Base-by-base conservation (phyloP, 2,113 vertebrate species). In the Ciconia maguari region DNA sequence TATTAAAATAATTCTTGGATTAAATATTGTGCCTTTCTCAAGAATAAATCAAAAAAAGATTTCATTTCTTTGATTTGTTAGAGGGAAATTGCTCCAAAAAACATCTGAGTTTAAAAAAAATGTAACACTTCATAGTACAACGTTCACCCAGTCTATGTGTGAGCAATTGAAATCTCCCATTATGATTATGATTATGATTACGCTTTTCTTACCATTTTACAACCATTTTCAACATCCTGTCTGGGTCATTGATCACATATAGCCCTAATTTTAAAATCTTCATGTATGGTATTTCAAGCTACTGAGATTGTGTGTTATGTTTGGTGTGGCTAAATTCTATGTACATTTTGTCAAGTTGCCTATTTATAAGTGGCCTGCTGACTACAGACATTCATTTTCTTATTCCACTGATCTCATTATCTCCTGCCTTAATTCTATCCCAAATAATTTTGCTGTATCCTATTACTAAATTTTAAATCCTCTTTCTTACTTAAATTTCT, bases 81-180 rank as follows among this genome's bases (percentile, higher is more conserved):
- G 38, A 83, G 13, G 14, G 0, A 80, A 76, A 64, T 58, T 41
- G 7, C 5, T 71, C 10, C 27, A 58, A 86, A 91, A 89, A 25
- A 1, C 20, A 22, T 64, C 71, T 54, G 8, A 62, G 2, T 32
- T 82, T 9, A 16, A 91, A 77, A 77, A 49, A 58, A 75, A 38
- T 5, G 1, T 24, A 42, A 17, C 0, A 0, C 4, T 13, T 69
- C 11, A 36, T 10, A 83, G 5, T 5, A 79, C 9, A 84, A 20
- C 1, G 0, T 81, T 92, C 9, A 51, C 14, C 13, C 9, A 42
- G 4, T 26, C 16, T 44, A 52, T 49, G 14, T 71, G 14, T 25
- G 27, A 86, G 26, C 11, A 85, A 41, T 9, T 54, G 42, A 79
- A 87, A 58, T 42, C 21, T 57, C 9, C 21, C 27, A 70, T n/a